Evolutionary conservation across 2,888 invertebrate species (phyloP).

Genomic region (Tetragnatha montana): DNA sequence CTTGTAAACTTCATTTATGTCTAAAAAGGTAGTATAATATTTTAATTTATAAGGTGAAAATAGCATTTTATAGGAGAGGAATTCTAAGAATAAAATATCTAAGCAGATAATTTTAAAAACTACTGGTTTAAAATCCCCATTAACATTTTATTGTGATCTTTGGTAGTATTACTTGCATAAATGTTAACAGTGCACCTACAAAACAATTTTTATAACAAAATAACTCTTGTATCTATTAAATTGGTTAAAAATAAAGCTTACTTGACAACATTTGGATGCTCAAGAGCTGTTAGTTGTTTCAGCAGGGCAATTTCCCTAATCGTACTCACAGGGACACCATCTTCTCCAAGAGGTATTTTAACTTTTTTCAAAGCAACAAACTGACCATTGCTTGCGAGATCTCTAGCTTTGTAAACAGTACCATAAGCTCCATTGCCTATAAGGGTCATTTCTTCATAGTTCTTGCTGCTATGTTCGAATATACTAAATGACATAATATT

Average conservation of each 20-base stretch:
- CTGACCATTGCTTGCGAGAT: constrained; percentile 85
- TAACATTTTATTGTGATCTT: too few relatives aligned
- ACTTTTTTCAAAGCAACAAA: constrained; percentile 93
- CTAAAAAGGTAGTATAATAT: too few relatives aligned
- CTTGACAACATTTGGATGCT: constrained; percentile 97
- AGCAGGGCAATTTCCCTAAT: constrained; percentile 93
- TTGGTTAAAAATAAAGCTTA: constrained; percentile 76
- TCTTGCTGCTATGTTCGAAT: constrained; percentile 65
- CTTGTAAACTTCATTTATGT: too few relatives aligned
- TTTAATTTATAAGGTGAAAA: too few relatives aligned
- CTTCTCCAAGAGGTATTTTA: constrained; percentile 89
- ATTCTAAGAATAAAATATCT: too few relatives aligned
- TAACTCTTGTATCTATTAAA: too few relatives aligned
- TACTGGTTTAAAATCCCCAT: too few relatives aligned
- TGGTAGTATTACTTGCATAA: too few relatives aligned
- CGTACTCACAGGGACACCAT: constrained; percentile 95
- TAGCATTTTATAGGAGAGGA: too few relatives aligned
- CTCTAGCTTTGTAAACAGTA: constrained; percentile 93
- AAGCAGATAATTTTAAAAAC: too few relatives aligned
- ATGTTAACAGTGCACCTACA: too few relatives aligned
- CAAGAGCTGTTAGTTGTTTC: constrained; percentile 88
- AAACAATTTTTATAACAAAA: too few relatives aligned
- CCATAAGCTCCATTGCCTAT: constrained; percentile 90
- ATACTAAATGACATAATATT: constrained; percentile 62
- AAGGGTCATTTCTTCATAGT: constrained; percentile 74